Evolutionary conservation across 2,888 invertebrate species (phyloP).

Genomic region (Eudasyphora cyanicolor): DNA sequence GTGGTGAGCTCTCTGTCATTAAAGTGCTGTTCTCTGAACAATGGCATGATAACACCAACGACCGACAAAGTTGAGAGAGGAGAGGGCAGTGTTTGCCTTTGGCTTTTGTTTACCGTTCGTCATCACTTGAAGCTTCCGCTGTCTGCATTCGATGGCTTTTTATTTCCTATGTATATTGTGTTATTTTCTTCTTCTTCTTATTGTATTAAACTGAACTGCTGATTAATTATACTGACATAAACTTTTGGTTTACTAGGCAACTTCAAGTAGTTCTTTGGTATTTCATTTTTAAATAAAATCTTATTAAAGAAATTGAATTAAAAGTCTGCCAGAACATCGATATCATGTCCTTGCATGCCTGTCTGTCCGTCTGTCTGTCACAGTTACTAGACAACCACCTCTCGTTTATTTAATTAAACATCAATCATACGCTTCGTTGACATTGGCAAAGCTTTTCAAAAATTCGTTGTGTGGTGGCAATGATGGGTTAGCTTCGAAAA

Average conservation of each 20-base stretch:
- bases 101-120: not conserved
- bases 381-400: not conserved
- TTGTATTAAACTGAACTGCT: conserved; percentile 11
- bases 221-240: conserved; percentile 4
- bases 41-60: not conserved
- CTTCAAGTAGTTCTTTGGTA: no score
- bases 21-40: not conserved
- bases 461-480: not conserved
- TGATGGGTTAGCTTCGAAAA: not conserved
- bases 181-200: no score
- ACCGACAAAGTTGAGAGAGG: no score
- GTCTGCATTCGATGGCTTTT: not conserved
- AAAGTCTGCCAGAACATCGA: not conserved
- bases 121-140: not conserved
- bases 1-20: conserved; percentile 7
- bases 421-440: conserved; percentile 8
- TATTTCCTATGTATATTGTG: no score
- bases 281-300: not conserved
- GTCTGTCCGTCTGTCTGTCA: not conserved
- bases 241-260: not conserved
- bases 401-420: conserved; percentile 13
- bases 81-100: not conserved
- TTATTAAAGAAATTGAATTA: conserved; percentile 2
- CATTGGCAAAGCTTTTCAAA: not conserved
- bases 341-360: not conserved